Conservation (phyloP, 92 coral and sea anemone genomes). For the Palythoa heliodiscus region DNA sequence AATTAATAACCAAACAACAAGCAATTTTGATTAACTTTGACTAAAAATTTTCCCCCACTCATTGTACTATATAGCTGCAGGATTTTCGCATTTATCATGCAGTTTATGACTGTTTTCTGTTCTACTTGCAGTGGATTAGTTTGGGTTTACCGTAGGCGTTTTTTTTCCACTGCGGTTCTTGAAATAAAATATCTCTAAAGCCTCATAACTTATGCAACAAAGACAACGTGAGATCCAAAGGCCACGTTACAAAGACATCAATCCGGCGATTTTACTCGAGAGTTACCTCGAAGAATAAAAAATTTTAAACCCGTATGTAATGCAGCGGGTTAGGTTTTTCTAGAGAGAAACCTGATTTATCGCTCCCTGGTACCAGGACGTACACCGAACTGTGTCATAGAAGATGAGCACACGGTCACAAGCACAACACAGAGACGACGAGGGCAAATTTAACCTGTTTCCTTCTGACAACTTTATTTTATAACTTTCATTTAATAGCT, state of each 20-base stretch:
- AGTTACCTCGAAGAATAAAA: background rate
- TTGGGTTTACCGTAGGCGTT: background rate
- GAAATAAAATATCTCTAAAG: background rate
- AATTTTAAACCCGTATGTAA: background rate
- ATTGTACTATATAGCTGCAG: background rate
- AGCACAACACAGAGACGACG: background rate
- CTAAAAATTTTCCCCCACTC: background rate
- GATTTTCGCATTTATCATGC: background rate
- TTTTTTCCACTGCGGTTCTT: background rate
- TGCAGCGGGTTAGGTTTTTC: background rate
- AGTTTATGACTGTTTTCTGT: background rate
- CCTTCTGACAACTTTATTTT: background rate
- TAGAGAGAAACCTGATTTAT: conserved; percentile 17
- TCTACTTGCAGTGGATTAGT: background rate
- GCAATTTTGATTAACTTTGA: background rate
- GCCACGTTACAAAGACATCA: conserved; percentile 21
- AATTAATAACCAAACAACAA: background rate
- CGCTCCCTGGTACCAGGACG: background rate
- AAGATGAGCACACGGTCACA: conserved; percentile 19
- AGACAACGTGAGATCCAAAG: background rate
- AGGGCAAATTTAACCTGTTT: background rate
- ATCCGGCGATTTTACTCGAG: background rate
- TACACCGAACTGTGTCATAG: background rate
- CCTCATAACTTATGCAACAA: conserved; percentile 45
- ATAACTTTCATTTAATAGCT: background rate